A percentile compares a stretch with the other conserved stretches of the same genome.
phyloP scores from a whole-genome alignment of 2,888 invertebrate genomes.

The Mycalesis mineus region DNA sequence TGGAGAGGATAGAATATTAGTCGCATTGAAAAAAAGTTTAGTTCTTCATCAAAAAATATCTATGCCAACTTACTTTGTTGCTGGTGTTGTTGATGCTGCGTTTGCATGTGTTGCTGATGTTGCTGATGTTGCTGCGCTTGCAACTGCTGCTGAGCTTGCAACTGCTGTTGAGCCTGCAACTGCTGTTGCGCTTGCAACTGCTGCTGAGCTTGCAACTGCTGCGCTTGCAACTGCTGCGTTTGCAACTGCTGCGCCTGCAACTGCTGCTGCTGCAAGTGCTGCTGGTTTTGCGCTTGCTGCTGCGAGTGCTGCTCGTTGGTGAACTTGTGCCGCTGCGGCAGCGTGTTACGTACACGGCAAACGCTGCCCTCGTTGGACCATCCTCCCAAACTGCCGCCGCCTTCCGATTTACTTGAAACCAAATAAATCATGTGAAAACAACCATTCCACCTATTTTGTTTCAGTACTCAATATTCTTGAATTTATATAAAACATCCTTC shows the following conservation, averaged over 20 bases:
- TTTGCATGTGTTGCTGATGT: constrained; percentile 19
- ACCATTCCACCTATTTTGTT: too few species aligned
- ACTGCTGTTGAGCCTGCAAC: constrained; percentile 33
- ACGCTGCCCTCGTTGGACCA: constrained; percentile 71
- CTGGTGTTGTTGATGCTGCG: constrained; percentile 23
- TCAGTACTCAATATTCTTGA: too few species aligned
- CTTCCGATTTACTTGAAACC: constrained; percentile 60
- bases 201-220: constrained; percentile 33
- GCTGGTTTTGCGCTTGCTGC: constrained; percentile 46
- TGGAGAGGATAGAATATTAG: too few species aligned
- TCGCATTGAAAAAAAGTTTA: too few species aligned
- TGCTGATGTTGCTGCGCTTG: constrained; percentile 22
- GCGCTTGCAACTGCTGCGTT: constrained; percentile 34
- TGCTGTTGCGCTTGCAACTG: constrained; percentile 32
- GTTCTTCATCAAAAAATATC: neutral
- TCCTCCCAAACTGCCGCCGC: constrained; percentile 64
- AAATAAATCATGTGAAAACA: neutral
- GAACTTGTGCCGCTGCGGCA: constrained; percentile 67
- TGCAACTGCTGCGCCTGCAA: constrained; percentile 37
- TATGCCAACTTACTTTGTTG: constrained; percentile 29
- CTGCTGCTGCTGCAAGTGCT: constrained; percentile 39
- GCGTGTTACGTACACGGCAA: constrained; percentile 64
- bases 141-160: constrained; percentile 36
- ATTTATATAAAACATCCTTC: too few species aligned
- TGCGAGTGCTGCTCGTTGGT: constrained; percentile 66